A percentile compares a stretch with the other conserved stretches of the same genome.
Evolutionary conservation across 2,888 invertebrate species (phyloP).

Genomic region (Meandrusa payeni): DNA sequence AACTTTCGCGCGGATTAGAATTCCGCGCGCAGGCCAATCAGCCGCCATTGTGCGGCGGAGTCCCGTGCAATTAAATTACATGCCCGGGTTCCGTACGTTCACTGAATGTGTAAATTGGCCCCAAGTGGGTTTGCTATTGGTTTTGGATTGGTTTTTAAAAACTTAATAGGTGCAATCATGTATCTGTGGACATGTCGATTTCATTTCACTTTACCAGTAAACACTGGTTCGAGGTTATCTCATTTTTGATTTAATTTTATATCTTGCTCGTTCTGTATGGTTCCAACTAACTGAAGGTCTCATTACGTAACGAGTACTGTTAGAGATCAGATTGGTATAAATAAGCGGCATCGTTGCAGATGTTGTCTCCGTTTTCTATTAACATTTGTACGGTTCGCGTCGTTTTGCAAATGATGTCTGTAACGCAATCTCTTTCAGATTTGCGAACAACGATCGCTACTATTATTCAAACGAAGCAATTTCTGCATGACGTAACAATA

Average conservation of each 20-base stretch:
- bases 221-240: too few relatives aligned
- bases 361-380: too few relatives aligned
- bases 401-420: background rate
- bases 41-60: conserved; percentile 53
- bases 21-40: conserved; percentile 59
- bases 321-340: too few relatives aligned
- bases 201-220: too few relatives aligned
- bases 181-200: too few relatives aligned
- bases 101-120: conserved; percentile 39
- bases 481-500: conserved; percentile 17
- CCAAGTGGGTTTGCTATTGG: conserved; percentile 24
- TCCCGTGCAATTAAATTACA: conserved; percentile 42
- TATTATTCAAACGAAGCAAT: conserved; percentile 8
- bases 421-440: background rate
- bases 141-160: conserved; percentile 4
- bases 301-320: too few relatives aligned
- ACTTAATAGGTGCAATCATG: too few relatives aligned
- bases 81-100: conserved; percentile 36
- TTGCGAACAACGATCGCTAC: conserved; percentile 2
- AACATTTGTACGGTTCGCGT: background rate
- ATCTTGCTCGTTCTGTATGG: too few relatives aligned
- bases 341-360: too few relatives aligned
- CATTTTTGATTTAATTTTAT: too few relatives aligned
- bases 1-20: conserved; percentile 42
- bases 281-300: too few relatives aligned